These are phyloP conservation scores for Dasyurus viverrinus DNA, from an alignment of 2,113 vertebrate genomes.

Conservation along the genomic window DNA sequence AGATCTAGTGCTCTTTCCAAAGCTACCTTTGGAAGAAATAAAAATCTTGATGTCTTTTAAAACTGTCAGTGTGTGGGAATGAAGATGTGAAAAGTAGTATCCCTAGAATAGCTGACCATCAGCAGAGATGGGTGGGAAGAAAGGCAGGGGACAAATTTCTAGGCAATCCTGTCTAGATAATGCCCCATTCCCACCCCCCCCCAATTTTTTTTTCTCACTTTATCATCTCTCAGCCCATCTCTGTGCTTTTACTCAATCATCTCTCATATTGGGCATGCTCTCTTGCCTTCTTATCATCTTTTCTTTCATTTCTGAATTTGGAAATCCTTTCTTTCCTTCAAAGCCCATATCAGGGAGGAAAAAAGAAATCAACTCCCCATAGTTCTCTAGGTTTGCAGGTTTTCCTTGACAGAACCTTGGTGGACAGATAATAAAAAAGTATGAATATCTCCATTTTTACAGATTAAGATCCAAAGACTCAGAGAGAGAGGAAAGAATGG, in stretches of 20 bases:
- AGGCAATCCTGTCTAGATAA: neutral
- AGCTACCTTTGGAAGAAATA: neutral
- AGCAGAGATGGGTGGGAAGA: neutral
- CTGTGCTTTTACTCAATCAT: neutral
- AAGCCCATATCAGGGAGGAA: neutral
- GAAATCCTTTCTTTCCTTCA: neutral
- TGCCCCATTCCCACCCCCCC: neutral
- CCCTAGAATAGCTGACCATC: too few species aligned
- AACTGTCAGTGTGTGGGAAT: neutral
- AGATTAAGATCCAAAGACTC: neutral
- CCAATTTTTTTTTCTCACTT: neutral
- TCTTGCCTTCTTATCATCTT: neutral
- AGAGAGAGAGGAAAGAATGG: too few species aligned
- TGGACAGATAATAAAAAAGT: neutral
- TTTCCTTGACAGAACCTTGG: neutral
- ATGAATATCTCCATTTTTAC: neutral
- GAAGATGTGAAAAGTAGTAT: neutral
- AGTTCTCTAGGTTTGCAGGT: neutral
- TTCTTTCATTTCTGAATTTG: neutral
- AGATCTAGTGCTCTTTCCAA: neutral
- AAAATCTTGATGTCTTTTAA: neutral
- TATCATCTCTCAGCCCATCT: neutral
- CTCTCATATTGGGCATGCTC: neutral
- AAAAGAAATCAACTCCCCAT: neutral
- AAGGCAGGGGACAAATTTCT: neutral